phyloP scores from a whole-genome alignment of 2,797 vertebrate species.

The Enteromius treurensis region DNA sequence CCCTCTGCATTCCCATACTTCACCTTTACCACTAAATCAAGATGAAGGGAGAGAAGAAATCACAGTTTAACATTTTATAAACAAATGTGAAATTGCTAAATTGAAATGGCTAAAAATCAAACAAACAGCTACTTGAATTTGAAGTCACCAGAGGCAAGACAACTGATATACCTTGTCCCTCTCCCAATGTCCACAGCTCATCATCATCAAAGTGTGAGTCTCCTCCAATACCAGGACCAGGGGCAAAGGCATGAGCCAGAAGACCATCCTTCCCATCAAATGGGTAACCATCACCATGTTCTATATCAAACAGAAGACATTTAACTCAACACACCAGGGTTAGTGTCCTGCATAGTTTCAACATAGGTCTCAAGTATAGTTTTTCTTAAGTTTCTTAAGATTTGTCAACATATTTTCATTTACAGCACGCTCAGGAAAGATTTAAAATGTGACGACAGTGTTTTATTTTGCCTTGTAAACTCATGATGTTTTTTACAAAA shows the following conservation, averaged over 20 bases:
- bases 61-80: background rate
- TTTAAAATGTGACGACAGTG: background rate
- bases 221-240: slow-evolving; percentile 92
- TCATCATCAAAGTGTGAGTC: slow-evolving; percentile 99
- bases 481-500: background rate
- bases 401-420: background rate
- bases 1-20: slow-evolving; percentile 96
- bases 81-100: background rate
- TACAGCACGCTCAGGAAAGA: background rate
- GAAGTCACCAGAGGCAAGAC: background rate
- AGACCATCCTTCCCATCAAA: slow-evolving; percentile 98
- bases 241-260: slow-evolving; percentile 96
- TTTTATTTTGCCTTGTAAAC: background rate
- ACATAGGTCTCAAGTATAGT: background rate
- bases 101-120: background rate
- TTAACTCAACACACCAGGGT: background rate
- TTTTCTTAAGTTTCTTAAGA: background rate
- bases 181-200: slow-evolving; percentile 96
- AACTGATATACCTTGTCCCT: slow-evolving; percentile 88
- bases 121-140: background rate
- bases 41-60: slow-evolving; percentile 1
- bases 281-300: slow-evolving; percentile 97
- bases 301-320: slow-evolving; percentile 71
- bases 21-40: slow-evolving; percentile 88
- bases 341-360: background rate